Evolutionary conservation across 1,140 invertebrate genomes (phyloP).

Genomic region (Solenopsis fugax): DNA sequence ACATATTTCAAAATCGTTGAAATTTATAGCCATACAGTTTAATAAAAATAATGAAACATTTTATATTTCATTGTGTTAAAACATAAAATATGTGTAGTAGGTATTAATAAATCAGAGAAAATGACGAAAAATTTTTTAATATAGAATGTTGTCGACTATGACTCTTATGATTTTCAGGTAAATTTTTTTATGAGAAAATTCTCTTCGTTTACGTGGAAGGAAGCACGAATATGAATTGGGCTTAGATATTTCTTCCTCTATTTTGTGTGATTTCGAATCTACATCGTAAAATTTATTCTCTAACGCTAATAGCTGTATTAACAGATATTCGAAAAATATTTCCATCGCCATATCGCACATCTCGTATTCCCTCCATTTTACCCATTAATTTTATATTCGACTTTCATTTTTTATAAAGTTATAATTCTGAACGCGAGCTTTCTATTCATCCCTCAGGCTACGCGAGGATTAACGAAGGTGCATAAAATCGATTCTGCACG

Average conservation of each 20-base stretch:
- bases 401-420: constrained; percentile 2
- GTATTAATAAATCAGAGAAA: too few relatives aligned
- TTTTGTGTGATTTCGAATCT: background rate
- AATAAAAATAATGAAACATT: too few relatives aligned
- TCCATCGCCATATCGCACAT: too few relatives aligned
- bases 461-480: background rate
- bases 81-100: too few relatives aligned
- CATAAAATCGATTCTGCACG: constrained; percentile 4
- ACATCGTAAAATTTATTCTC: background rate
- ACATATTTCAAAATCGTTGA: too few relatives aligned
- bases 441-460: background rate
- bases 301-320: background rate
- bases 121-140: too few relatives aligned
- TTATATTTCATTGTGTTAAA: too few relatives aligned
- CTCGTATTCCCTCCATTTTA: background rate
- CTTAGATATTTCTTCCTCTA: background rate
- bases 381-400: background rate
- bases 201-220: too few relatives aligned
- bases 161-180: too few relatives aligned
- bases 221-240: constrained; percentile 12
- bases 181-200: too few relatives aligned
- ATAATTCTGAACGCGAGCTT: background rate
- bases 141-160: too few relatives aligned
- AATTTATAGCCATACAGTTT: too few relatives aligned
- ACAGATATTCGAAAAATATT: background rate